These are phyloP conservation scores for Heterocephalus glaber DNA, from an alignment of 2,113 vertebrate genomes.

Conservation along the genomic window DNA sequence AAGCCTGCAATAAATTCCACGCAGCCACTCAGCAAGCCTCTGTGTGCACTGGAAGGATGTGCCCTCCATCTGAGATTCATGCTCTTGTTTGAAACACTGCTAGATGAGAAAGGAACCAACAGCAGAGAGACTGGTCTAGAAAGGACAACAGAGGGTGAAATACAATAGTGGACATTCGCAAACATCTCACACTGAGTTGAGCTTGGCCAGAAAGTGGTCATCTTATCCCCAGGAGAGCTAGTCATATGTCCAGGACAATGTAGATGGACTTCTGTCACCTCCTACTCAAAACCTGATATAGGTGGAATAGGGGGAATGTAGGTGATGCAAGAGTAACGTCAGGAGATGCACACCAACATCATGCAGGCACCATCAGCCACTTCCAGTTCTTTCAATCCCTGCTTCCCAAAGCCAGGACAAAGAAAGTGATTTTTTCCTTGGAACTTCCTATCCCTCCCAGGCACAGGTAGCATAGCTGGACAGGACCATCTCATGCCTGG, in stretches of 20 bases:
- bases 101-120: not conserved
- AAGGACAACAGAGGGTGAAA: not conserved
- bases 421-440: not conserved
- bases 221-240: not conserved
- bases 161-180: not conserved
- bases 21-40: not conserved
- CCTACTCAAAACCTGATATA: not conserved
- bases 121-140: not conserved
- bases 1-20: not conserved
- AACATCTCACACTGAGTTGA: not conserved
- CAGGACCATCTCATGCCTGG: not conserved
- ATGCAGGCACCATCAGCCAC: too few species aligned
- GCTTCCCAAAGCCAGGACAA: not conserved
- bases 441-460: not conserved
- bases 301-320: too few species aligned
- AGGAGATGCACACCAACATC: not conserved
- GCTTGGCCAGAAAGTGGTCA: not conserved
- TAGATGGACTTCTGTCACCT: not conserved
- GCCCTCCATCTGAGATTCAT: fast-evolving
- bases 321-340: not conserved
- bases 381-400: fast-evolving
- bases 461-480: not conserved
- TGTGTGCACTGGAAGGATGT: fast-evolving
- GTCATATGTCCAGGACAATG: not conserved
- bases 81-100: not conserved